Percentiles rank a stretch among this genome's conserved stretches.
These are phyloP conservation scores for Tringa solitaria DNA, from an alignment of 2,113 vertebrate species.

Conservation along the genomic window DNA sequence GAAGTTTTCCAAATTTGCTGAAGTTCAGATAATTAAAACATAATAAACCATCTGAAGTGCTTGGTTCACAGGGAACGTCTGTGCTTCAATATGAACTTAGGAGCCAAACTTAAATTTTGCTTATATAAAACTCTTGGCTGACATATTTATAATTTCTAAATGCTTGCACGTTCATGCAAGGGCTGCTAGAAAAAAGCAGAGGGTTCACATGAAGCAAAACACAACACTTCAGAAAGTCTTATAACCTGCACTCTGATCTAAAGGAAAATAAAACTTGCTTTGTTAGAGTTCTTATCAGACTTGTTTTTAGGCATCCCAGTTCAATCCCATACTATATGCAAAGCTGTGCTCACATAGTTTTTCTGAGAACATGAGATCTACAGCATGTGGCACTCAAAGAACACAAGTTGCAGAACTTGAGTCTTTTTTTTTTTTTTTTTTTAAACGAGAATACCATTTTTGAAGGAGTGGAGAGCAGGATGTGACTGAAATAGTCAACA, in stretches of 20 bases:
- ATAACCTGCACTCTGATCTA: background rate
- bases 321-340: background rate
- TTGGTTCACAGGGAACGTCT: background rate
- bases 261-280: background rate
- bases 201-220: background rate
- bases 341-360: background rate
- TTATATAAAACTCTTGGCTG: background rate
- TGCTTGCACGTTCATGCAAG: background rate
- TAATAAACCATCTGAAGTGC: background rate
- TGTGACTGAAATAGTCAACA: background rate
- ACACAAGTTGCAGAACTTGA: background rate
- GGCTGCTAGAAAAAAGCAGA: background rate
- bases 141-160: background rate
- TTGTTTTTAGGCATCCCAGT: background rate
- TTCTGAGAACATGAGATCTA: background rate
- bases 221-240: background rate
- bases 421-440: background rate
- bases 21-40: background rate
- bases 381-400: accelerated
- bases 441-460: background rate
- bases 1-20: background rate
- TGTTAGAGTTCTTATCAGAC: background rate
- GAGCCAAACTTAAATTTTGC: background rate
- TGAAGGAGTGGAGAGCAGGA: background rate
- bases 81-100: background rate